These are phyloP conservation scores for Amiota minor DNA, from an alignment of 2,888 invertebrate genomes.

Conservation along the genomic window DNA sequence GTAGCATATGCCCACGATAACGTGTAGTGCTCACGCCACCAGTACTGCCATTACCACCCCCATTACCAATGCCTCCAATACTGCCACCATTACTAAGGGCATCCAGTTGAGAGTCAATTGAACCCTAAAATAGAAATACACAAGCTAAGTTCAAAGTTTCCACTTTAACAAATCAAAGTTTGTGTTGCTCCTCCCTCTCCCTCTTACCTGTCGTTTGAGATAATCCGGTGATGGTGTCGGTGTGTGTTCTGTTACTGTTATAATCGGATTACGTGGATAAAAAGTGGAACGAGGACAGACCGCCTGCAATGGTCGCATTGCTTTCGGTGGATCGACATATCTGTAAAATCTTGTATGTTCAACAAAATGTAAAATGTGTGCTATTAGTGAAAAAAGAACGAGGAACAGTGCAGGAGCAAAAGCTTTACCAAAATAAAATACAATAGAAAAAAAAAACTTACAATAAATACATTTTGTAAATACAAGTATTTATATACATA, in stretches of 20 bases:
- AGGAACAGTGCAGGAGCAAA: conserved; percentile 45
- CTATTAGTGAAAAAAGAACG: conserved; percentile 56
- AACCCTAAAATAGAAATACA: conserved; percentile 77
- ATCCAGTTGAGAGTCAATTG: conserved; percentile 89
- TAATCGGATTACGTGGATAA: conserved; percentile 92
- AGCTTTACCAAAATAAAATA: background rate
- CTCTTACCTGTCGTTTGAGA: conserved; percentile 83
- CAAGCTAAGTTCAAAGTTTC: background rate
- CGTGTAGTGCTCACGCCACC: conserved; percentile 59
- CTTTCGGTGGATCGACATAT: conserved; percentile 72
- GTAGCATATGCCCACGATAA: conserved; percentile 79
- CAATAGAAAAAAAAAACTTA: background rate
- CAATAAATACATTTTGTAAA: background rate
- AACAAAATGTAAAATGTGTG: conserved; percentile 53
- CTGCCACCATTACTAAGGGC: conserved; percentile 70
- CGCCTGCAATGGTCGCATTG: conserved; percentile 67
- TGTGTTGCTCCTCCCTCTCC: conserved; percentile 12
- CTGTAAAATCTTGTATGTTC: conserved; percentile 73
- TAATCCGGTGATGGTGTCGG: conserved; percentile 93
- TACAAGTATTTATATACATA: background rate
- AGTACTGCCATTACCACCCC: conserved; percentile 61
- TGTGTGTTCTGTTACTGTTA: conserved; percentile 96
- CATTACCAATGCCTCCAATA: conserved; percentile 57
- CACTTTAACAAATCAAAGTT: background rate
- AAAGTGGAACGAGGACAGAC: conserved; percentile 70